Base-by-base conservation (phyloP, 2,113 vertebrate species). In the Gymnorhina tibicen region DNA sequence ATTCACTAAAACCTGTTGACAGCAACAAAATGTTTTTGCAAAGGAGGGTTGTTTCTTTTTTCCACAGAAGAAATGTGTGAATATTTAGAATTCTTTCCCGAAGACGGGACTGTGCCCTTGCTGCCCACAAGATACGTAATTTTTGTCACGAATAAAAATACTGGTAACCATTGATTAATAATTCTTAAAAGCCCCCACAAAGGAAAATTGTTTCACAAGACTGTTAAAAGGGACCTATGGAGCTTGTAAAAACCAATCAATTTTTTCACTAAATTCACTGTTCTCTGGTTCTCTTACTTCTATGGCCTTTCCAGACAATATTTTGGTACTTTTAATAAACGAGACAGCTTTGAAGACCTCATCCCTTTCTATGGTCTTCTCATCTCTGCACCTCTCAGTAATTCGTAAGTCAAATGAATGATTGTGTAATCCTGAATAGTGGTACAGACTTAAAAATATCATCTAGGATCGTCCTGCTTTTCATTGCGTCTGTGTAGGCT, bases 401-500 rank as follows among this genome's bases (percentile, higher is more conserved):
- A 70, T 95, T 81, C 69, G 63, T 89, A 87, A 89, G 42, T 91
- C 53, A 95, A 91, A 91, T 70, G 89, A 91, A 90, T 46, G 53
- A 95, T 98, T 98, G 97, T 26, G 17, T 98, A 98, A 98, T 92
- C 93, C 84, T 95, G 69, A 91, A 96, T 78, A 94, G 93, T 85
- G 68, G 88, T 91, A 92, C 75, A 96, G 93, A 90, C 96, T 97
- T 98, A 96, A 98, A 97, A 98, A 97, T 98, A 97, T 78, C 97
- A 95, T 95, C 97, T 88, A 87, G 89, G 95, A 97, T 97, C 97
- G 97, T 97, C 87, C 94, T 97, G 95, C 97, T 98, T 97, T 98
- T 97, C 97, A 98, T 98, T 98, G 97, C 97, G 96, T 94, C 96
- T 98, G 97, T 96, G 97, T 98, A 96, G 98, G 98, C 96, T 97